Evolutionary conservation across 2,888 invertebrate species (phyloP).

Genomic region (Plagodis pulveraria): DNA sequence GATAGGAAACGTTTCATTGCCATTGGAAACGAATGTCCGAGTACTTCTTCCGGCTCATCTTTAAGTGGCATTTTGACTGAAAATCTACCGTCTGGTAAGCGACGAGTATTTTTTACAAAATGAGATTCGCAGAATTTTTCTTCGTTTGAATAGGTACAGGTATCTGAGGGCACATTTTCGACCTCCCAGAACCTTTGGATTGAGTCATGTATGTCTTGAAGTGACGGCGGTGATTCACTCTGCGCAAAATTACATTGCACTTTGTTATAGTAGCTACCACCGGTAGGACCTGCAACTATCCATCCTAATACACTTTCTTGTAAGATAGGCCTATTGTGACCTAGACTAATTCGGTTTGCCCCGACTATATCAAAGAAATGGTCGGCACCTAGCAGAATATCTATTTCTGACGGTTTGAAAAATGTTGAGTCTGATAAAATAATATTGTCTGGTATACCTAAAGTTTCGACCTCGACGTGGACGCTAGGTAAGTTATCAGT

Average conservation of each 20-base stretch:
- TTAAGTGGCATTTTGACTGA: too few relatives aligned
- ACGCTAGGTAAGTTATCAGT: slow-evolving; percentile 1
- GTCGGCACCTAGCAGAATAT: slow-evolving; percentile 40
- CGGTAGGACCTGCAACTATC: slow-evolving; percentile 3
- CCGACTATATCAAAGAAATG: slow-evolving; percentile 39
- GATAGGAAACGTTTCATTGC: slow-evolving; percentile 1
- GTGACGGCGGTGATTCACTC: background rate
- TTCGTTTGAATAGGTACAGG: background rate
- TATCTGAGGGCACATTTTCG: slow-evolving; percentile 3
- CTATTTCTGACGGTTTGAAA: slow-evolving; percentile 32
- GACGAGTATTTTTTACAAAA: too few relatives aligned
- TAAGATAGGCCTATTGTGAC: slow-evolving; percentile 16
- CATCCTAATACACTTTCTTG: slow-evolving; percentile 4
- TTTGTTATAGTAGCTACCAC: background rate
- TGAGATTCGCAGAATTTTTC: background rate
- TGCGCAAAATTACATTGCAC: slow-evolving; percentile 6
- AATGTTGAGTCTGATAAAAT: slow-evolving; percentile 37
- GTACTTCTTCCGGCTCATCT: too few relatives aligned
- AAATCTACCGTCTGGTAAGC: too few relatives aligned
- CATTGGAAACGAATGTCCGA: too few relatives aligned
- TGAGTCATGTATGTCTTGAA: slow-evolving; percentile 5
- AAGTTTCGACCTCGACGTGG: background rate
- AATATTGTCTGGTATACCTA: slow-evolving; percentile 27
- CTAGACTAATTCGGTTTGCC: slow-evolving; percentile 28
- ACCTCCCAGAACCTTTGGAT: slow-evolving; percentile 8